Evolutionary conservation across 2,113 vertebrate genomes (phyloP), one percentile per base, ranked within the genome.

Genomic region (Aptenodytes forsteri): DNA sequence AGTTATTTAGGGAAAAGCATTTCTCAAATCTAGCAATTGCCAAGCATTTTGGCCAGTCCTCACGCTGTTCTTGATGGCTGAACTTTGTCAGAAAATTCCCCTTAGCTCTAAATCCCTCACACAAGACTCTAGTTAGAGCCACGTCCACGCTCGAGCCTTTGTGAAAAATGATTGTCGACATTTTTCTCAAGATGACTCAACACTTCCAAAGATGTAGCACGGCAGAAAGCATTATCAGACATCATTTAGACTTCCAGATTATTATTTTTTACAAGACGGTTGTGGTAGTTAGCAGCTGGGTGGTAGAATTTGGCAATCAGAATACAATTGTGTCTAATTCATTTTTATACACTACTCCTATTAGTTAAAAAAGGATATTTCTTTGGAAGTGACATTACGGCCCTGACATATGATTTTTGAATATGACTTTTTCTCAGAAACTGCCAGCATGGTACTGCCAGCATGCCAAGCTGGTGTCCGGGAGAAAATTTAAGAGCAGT

Each of bases 401-500:
- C 54, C 69, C 38, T 94, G 85, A 95, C 56, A 79, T 21, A 52
- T 2, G 29, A 78, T 91, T 94, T 94, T 91, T 82, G 44, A 89
- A 83, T 78, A 44, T 29, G 49, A 82, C 82, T 91, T 92, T 87
- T 90, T 84, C 79, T 89, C 78, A 93, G 71, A 88, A 94, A 80
- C 85, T 92, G 77, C 78, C 81, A 70, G 73, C 70, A 22, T 94
- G 92, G 19, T 62, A 64, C 67, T 93, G 83, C 86, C 70, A 87
- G 65, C n/a, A 15, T 82, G 92, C 77, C 95, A 94, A 67, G 23
- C 67, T 88, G 54, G 47, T 95, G 90, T 93, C 95, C 84, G 23
- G 83, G 78, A 50, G 87, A 95, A 94, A 95, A 95, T 93, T 97
- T 96, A 95, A 81, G 83, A 95, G 75, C 66, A 85, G 71, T 50